Evolutionary conservation across 2,888 invertebrate species (phyloP).

Genomic region (Lepidochitona cinerea): DNA sequence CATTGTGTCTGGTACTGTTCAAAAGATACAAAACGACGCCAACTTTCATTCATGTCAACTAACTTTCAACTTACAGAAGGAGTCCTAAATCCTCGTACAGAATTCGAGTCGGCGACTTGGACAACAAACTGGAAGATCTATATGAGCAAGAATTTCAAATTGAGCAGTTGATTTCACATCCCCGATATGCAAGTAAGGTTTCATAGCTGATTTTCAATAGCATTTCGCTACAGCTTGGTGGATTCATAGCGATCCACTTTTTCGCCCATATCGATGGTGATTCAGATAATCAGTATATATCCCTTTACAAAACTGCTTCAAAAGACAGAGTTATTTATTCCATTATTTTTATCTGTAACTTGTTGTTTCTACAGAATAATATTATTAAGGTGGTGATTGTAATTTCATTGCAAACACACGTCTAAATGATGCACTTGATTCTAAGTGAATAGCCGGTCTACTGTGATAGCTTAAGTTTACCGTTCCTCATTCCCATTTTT

Average conservation of each 20-base stretch:
- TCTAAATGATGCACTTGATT: too few relatives aligned
- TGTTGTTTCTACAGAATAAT: neutral
- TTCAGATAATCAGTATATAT: too few relatives aligned
- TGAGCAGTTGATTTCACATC: slow-evolving; percentile 80
- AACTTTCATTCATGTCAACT: neutral
- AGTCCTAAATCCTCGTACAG: slow-evolving; percentile 75
- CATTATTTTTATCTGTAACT: neutral
- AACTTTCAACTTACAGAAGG: slow-evolving; percentile 38
- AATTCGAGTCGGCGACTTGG: slow-evolving; percentile 83
- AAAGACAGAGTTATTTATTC: neutral
- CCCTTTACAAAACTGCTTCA: neutral
- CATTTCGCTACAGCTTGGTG: neutral
- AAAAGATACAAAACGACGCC: too few relatives aligned
- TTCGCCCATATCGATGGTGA: too few relatives aligned
- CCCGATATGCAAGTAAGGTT: slow-evolving; percentile 55
- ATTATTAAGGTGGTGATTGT: neutral
- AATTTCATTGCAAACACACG: neutral
- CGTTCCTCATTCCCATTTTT: too few relatives aligned
- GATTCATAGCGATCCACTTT: neutral
- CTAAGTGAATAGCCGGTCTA: too few relatives aligned
- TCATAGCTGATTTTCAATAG: neutral
- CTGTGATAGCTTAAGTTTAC: too few relatives aligned
- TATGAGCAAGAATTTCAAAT: slow-evolving; percentile 81
- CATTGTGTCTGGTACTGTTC: too few relatives aligned
- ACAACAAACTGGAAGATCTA: slow-evolving; percentile 76